Conservation (phyloP, 1,140 invertebrate genomes). For the Temnothorax nylanderi region DNA sequence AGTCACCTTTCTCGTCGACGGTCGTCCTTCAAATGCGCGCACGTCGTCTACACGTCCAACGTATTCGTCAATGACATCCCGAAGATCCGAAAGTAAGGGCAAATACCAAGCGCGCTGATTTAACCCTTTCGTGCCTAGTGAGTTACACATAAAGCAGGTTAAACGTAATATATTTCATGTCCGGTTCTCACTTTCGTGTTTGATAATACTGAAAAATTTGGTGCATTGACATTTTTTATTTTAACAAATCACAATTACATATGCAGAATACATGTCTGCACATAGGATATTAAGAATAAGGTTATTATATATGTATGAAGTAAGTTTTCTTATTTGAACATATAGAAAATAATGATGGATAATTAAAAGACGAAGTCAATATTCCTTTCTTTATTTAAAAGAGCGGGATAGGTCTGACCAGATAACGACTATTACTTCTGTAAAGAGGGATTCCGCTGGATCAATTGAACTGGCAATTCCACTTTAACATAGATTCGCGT, state of each 20-base stretch:
- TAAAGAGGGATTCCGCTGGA: not conserved
- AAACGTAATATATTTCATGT: constrained; percentile 15
- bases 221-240: not conserved
- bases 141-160: constrained; percentile 13
- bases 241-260: not conserved
- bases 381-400: not conserved
- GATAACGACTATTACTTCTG: constrained; percentile 12
- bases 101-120: constrained; percentile 22
- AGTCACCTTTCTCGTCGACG: constrained; percentile 37
- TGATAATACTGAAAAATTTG: not conserved
- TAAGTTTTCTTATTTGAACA: not conserved
- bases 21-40: constrained; percentile 45
- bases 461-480: constrained; percentile 15
- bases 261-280: not conserved
- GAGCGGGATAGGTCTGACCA: not conserved
- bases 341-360: not conserved
- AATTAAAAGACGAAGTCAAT: not conserved
- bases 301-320: not conserved
- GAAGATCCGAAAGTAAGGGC: not conserved
- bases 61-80: constrained; percentile 39
- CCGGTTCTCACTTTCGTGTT: not conserved
- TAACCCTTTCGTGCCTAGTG: constrained; percentile 21
- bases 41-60: constrained; percentile 36
- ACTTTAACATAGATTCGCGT: constrained; percentile 39
- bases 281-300: not conserved